Conservation (phyloP, 2,888 invertebrate genomes). For the Psylliodes chrysocephalus region DNA sequence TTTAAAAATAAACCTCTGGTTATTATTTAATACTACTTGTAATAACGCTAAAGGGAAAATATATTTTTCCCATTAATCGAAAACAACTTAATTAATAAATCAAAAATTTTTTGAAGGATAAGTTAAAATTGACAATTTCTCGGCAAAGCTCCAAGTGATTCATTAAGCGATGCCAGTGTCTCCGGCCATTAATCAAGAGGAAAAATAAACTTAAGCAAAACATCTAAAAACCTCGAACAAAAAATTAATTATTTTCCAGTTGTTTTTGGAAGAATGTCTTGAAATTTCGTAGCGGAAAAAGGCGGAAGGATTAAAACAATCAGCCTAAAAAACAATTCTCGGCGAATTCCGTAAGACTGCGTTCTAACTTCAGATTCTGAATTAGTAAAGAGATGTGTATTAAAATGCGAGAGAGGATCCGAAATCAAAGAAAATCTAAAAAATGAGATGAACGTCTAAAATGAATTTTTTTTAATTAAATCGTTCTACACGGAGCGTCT, state of each 20-base stretch:
- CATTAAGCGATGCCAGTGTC: constrained; percentile 13
- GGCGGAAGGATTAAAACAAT: constrained; percentile 11
- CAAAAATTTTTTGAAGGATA: not conserved
- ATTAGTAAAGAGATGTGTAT: constrained; percentile 12
- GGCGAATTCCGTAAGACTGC: not conserved
- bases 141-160: constrained; percentile 2
- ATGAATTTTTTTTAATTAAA: too few relatives aligned
- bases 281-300: constrained; percentile 8
- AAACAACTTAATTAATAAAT: constrained; percentile 9
- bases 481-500: too few relatives aligned
- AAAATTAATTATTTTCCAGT: constrained; percentile 16
- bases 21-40: too few relatives aligned
- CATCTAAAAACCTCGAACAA: constrained; percentile 8
- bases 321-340: not conserved
- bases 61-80: not conserved
- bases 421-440: too few relatives aligned
- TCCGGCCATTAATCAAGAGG: constrained; percentile 10
- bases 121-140: constrained; percentile 8
- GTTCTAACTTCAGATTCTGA: constrained; percentile 1
- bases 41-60: too few relatives aligned
- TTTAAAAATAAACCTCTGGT: too few relatives aligned
- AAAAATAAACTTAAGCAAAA: constrained; percentile 15
- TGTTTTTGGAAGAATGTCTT: constrained; percentile 9
- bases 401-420: too few relatives aligned
- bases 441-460: too few relatives aligned